Percentiles rank a stretch among this genome's conserved stretches.
Conservation (phyloP, 1,140 invertebrate genomes). For the Bombyx mandarina region DNA sequence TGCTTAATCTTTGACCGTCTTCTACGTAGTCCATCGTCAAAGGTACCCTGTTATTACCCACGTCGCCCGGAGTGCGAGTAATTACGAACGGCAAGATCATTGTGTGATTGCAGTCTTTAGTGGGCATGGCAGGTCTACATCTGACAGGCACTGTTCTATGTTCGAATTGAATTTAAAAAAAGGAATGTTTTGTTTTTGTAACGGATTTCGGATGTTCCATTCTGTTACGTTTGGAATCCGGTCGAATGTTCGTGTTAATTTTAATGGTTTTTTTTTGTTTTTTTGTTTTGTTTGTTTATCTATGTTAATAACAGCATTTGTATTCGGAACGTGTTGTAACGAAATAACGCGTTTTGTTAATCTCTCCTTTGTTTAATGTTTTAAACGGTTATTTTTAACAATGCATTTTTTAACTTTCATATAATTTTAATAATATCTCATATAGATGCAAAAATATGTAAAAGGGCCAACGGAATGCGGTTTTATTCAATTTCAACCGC, state of each 20-base stretch:
- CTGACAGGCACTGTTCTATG: conserved; percentile 44
- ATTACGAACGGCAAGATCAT: conserved; percentile 30
- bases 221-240: conserved; percentile 3
- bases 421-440: too few species aligned
- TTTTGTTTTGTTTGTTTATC: neutral
- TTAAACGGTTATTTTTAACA: neutral
- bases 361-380: too few species aligned
- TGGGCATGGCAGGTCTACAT: conserved; percentile 35
- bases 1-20: conserved; percentile 15
- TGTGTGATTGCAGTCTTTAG: conserved; percentile 15
- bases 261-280: neutral
- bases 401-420: neutral
- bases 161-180: conserved; percentile 25
- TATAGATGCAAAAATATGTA: too few species aligned
- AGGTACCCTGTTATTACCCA: conserved; percentile 44
- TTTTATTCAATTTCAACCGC: too few species aligned
- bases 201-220: conserved; percentile 18
- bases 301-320: too few species aligned
- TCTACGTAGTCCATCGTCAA: conserved; percentile 22
- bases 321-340: too few species aligned
- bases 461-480: too few species aligned
- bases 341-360: too few species aligned
- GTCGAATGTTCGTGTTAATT: neutral
- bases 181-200: conserved; percentile 24
- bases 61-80: conserved; percentile 31